Base-by-base conservation (phyloP, 2,888 invertebrate genomes). In the Drosophila anceps region DNA sequence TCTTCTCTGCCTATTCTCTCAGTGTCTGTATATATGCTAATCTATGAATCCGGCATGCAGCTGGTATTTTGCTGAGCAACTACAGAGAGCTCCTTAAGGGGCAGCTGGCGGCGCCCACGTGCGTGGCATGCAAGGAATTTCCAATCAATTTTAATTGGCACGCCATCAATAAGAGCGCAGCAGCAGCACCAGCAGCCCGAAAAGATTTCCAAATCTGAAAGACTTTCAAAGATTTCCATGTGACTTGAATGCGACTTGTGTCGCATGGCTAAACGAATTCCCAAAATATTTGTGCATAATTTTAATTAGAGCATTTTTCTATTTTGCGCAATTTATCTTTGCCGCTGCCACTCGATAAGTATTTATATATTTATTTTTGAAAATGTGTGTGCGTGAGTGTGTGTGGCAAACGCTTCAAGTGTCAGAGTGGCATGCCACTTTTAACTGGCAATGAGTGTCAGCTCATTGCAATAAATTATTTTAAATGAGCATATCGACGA, bases 101-200 rank as follows among this genome's bases (percentile, higher is more conserved):
- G 51, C 70, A 70, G 75, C 70, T 73, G 71, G 65, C 69, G 66
- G 50, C 76, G 79, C 86, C 85, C 87, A 85, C 84, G 84, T 84
- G 84, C 87, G 81, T 83, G 91, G 88, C 89, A 92, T 92, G 87
- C 82, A 72, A 88, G 89, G 91, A 92, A 92, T 92, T 90, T 91
- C 87, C 91, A 92, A 92, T 92, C 91, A 92, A 92, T 92, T 92
- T 91, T 91, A 92, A 91, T 92, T 92, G 92, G 91, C 91, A 91
- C 88, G 89, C 90, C 91, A 91, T 91, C 91, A 92, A 91, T 89
- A 91, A 84, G 71, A 82, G 70, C 71, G 71, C 57, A 67, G 59
- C 53, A 13, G 24, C 24, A 44, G 31, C 41, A 18, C 10, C 41
- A 41, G 41, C 41, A 67, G 63, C 29, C 50, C 24, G 55, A 46